Conservation (phyloP, 2,113 vertebrate species). For the Leucosticte australis region DNA sequence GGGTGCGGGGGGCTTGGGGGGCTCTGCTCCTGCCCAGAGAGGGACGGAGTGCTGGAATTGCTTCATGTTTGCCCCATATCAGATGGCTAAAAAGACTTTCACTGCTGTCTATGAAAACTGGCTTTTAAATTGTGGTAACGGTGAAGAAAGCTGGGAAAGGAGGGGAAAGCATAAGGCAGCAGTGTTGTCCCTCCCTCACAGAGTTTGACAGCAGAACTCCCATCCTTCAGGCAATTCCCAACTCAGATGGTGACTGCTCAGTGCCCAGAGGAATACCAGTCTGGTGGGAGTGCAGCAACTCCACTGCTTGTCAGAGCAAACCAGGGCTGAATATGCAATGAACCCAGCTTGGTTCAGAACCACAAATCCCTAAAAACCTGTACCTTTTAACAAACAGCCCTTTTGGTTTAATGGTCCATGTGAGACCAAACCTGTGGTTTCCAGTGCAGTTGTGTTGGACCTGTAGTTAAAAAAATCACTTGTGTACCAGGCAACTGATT, state of each 20-base stretch:
- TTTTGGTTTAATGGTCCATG: conserved; percentile 9
- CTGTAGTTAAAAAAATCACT: conserved; percentile 39
- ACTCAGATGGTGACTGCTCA: not conserved
- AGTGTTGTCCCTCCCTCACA: not conserved
- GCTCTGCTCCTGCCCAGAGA: not conserved
- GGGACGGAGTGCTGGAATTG: not conserved
- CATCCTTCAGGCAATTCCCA: not conserved
- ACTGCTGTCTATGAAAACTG: not conserved
- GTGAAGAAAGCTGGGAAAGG: not conserved
- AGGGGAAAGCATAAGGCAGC: not conserved
- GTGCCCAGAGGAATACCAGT: not conserved
- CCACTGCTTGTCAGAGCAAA: not conserved
- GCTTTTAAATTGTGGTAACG: not conserved
- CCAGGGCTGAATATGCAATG: not conserved
- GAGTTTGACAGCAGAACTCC: not conserved
- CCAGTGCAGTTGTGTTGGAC: not conserved
- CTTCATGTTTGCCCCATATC: accelerated
- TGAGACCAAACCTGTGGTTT: not conserved
- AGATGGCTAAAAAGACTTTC: not conserved
- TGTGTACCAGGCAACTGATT: conserved; percentile 41
- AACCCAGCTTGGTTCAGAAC: not conserved
- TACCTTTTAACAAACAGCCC: not conserved
- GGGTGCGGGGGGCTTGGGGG: not conserved
- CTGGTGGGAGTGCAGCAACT: not conserved
- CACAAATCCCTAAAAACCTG: conserved; percentile 11